A percentile compares a stretch with the other conserved stretches of the same genome.
Evolutionary conservation across 2,888 invertebrate genomes (phyloP).

Genomic region (Drosophila pegasa): DNA sequence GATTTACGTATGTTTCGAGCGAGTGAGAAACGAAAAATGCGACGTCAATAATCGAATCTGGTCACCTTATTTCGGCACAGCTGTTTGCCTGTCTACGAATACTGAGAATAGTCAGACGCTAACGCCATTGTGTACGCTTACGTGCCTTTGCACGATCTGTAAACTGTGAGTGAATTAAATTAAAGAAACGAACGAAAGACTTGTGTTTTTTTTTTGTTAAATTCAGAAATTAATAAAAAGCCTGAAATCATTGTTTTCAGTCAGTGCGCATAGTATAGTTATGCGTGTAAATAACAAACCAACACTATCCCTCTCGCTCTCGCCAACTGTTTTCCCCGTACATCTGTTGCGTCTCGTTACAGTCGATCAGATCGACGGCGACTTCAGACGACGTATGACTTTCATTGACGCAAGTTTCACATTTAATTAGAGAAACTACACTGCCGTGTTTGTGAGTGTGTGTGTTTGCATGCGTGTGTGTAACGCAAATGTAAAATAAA

Average conservation of each 20-base stretch:
- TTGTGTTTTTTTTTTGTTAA: background rate
- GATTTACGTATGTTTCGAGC: too few relatives aligned
- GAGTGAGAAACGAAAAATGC: background rate
- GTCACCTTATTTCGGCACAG: constrained; percentile 33
- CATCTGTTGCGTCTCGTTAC: constrained; percentile 39
- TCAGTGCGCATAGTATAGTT: background rate
- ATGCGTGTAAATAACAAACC: constrained; percentile 12
- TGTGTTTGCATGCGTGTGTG: constrained; percentile 27
- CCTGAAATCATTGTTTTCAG: background rate
- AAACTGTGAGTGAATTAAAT: constrained; percentile 39
- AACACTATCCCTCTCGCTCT: constrained; percentile 37
- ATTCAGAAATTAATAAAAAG: background rate
- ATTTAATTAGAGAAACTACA: constrained; percentile 57
- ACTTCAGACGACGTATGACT: constrained; percentile 37
- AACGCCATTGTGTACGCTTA: constrained; percentile 57
- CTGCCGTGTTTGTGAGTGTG: constrained; percentile 17
- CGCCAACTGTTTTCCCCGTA: constrained; percentile 11
- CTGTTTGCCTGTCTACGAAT: constrained; percentile 38
- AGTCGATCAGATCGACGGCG: constrained; percentile 30
- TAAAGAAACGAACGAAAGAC: background rate
- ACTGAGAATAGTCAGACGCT: constrained; percentile 50
- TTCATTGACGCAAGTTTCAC: constrained; percentile 58
- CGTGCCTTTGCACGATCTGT: constrained; percentile 35
- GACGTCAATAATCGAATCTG: background rate
- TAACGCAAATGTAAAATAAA: constrained; percentile 20